Conservation (phyloP, 2,888 invertebrate species). For the Ophion slaviceki region DNA sequence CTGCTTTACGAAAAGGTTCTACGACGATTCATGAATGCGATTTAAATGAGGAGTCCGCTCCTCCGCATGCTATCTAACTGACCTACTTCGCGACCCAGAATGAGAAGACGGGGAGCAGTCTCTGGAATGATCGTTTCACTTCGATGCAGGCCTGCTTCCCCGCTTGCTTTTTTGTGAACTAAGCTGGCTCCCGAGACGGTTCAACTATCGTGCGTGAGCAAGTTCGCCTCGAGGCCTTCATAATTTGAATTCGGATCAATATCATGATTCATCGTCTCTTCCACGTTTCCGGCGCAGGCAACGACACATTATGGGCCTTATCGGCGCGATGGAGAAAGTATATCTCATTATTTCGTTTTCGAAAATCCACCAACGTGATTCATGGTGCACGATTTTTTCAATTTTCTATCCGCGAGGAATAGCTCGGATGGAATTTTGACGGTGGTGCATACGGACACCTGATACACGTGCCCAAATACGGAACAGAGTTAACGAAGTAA, state of each 20-base stretch:
- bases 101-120: slow-evolving; percentile 69
- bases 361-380: slow-evolving; percentile 4
- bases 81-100: slow-evolving; percentile 74
- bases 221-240: slow-evolving; percentile 13
- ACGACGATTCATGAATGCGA: slow-evolving; percentile 19
- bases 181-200: neutral
- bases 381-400: neutral
- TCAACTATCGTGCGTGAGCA: slow-evolving; percentile 12
- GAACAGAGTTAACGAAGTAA: neutral
- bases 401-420: slow-evolving; percentile 1
- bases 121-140: slow-evolving; percentile 70
- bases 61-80: slow-evolving; percentile 74
- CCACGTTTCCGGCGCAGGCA: slow-evolving; percentile 1
- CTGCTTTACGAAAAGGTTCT: slow-evolving; percentile 4
- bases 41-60: slow-evolving; percentile 57
- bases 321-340: slow-evolving; percentile 9
- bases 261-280: neutral
- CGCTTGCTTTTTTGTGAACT: slow-evolving; percentile 21
- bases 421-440: neutral
- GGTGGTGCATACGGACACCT: neutral
- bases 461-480: neutral
- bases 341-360: slow-evolving; percentile 16
- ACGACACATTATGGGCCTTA: slow-evolving; percentile 6
- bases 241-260: slow-evolving; percentile 24
- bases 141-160: slow-evolving; percentile 42